A percentile compares a stretch with the other conserved stretches of the same genome.
Conservation (phyloP, 2,888 invertebrate species). For the Rhopalosiphum nymphaeae region DNA sequence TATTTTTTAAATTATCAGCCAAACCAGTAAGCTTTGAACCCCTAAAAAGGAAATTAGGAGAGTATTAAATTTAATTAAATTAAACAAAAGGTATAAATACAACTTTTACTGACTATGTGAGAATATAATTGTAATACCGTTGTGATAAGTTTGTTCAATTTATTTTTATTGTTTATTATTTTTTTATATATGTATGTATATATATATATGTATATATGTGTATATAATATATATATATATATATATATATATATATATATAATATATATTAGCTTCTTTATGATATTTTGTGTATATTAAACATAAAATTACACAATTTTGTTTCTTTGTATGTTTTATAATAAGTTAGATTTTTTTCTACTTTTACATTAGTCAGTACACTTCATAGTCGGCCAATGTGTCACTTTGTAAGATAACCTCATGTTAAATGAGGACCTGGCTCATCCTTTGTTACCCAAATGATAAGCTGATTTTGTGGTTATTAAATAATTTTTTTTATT, state of each 20-base stretch:
- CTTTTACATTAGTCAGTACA: constrained; percentile 42
- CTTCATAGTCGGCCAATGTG: not conserved
- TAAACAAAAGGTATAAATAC: constrained; percentile 3
- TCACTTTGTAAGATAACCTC: not conserved
- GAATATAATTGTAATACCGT: constrained; percentile 18
- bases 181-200: constrained; percentile 3
- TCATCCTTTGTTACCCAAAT: constrained; percentile 45
- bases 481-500: constrained; percentile 37
- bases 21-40: not conserved
- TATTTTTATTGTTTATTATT: constrained; percentile 35
- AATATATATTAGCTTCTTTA: constrained; percentile 28
- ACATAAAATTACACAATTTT: not conserved
- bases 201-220: not conserved
- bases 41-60: not conserved
- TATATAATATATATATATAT: not conserved
- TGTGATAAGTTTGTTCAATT: constrained; percentile 55
- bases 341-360: constrained; percentile 51
- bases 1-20: not conserved
- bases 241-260: not conserved
- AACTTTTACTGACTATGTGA: not conserved
- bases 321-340: constrained; percentile 55
- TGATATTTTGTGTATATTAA: constrained; percentile 31
- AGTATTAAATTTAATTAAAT: not conserved
- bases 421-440: constrained; percentile 40
- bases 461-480: constrained; percentile 21